These are phyloP conservation scores for Euwallacea similis DNA, from an alignment of 1,140 invertebrate species.

Conservation along the genomic window DNA sequence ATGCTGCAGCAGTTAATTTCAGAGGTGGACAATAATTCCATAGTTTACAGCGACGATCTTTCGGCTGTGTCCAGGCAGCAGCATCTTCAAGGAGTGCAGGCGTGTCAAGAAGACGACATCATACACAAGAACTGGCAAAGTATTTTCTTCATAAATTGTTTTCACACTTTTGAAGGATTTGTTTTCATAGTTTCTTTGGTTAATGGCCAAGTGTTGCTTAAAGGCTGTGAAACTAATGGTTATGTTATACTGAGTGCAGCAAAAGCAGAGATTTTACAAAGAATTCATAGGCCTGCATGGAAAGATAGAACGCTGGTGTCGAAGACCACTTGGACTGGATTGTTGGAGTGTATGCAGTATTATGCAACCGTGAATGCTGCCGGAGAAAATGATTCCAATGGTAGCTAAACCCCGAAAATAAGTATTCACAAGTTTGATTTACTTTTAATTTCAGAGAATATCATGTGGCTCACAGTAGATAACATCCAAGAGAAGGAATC, in stretches of 20 bases:
- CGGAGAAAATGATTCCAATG: conserved; percentile 67
- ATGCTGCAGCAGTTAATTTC: conserved; percentile 92
- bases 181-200: conserved; percentile 80
- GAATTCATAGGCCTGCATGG: conserved; percentile 91
- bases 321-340: conserved; percentile 94
- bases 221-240: conserved; percentile 93
- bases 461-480: conserved; percentile 93
- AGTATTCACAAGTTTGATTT: conserved; percentile 1
- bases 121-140: conserved; percentile 92
- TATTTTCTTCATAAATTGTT: conserved; percentile 52
- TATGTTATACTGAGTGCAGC: conserved; percentile 96
- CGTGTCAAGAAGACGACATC: conserved; percentile 86
- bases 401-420: conserved; percentile 35
- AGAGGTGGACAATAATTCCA: conserved; percentile 91
- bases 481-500: conserved; percentile 88
- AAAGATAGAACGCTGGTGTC: conserved; percentile 83
- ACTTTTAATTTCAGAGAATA: conserved; percentile 68
- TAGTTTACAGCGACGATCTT: conserved; percentile 89
- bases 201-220: conserved; percentile 94
- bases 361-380: conserved; percentile 90
- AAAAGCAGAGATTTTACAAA: conserved; percentile 90
- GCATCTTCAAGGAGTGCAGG: conserved; percentile 81
- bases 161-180: too few species aligned
- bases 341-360: conserved; percentile 97
- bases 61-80: conserved; percentile 73